These are phyloP conservation scores for Plagodis dolabraria DNA, from an alignment of 2,888 invertebrate species.

Conservation along the genomic window DNA sequence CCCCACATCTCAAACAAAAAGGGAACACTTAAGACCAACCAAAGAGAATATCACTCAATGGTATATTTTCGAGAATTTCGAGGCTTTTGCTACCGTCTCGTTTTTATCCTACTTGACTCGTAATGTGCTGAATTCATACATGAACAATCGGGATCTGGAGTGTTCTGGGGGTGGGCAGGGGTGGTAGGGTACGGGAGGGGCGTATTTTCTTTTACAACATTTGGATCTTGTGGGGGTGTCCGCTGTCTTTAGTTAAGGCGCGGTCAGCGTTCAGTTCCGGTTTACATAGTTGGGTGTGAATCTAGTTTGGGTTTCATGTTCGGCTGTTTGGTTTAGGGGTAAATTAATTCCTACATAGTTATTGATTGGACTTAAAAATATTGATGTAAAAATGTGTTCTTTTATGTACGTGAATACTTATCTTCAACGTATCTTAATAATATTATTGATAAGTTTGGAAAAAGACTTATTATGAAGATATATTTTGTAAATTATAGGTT, in stretches of 20 bases:
- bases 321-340: too few relatives aligned
- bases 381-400: too few relatives aligned
- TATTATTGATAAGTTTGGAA: too few relatives aligned
- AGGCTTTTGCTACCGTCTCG: conserved; percentile 76
- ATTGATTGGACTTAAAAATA: too few relatives aligned
- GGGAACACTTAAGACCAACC: conserved; percentile 43
- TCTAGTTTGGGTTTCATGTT: too few relatives aligned
- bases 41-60: conserved; percentile 70
- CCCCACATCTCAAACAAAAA: conserved; percentile 41
- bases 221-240: conserved; percentile 50
- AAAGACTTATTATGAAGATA: too few relatives aligned
- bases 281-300: conserved; percentile 33
- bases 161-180: conserved; percentile 53
- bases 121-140: conserved; percentile 91
- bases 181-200: conserved; percentile 41
- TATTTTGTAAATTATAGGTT: too few relatives aligned
- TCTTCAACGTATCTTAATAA: too few relatives aligned
- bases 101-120: conserved; percentile 86
- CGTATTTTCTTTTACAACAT: conserved; percentile 69
- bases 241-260: conserved; percentile 46
- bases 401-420: too few relatives aligned
- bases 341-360: too few relatives aligned
- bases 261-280: conserved; percentile 35
- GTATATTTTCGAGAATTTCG: conserved; percentile 64
- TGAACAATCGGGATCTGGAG: conserved; percentile 84